Evolutionary conservation across 2,888 invertebrate genomes (phyloP).

Genomic region (Pandemis cinnamomeana): DNA sequence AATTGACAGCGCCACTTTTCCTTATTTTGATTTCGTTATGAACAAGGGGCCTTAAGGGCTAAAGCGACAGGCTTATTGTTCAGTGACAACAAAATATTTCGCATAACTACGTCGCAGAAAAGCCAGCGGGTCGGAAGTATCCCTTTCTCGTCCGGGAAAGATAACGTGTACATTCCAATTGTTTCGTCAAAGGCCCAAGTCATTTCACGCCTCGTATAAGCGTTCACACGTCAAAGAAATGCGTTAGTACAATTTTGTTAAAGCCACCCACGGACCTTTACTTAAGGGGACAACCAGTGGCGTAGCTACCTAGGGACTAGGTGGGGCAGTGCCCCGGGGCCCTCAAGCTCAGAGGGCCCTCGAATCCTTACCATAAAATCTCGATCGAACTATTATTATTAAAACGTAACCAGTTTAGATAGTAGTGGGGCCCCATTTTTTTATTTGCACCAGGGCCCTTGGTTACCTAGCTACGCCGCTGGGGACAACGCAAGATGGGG

Average conservation of each 20-base stretch:
- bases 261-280: background rate
- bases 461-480: too few relatives aligned
- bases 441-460: too few relatives aligned
- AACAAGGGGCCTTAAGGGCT: too few relatives aligned
- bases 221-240: slow-evolving; percentile 5
- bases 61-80: background rate
- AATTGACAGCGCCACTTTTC: too few relatives aligned
- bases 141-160: background rate
- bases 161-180: slow-evolving; percentile 11
- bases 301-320: too few relatives aligned
- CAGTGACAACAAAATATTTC: background rate
- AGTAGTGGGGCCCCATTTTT: too few relatives aligned
- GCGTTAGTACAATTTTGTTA: background rate
- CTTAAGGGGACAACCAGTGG: background rate
- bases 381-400: too few relatives aligned
- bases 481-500: background rate
- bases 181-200: slow-evolving; percentile 10
- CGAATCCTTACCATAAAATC: too few relatives aligned
- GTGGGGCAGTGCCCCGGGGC: too few relatives aligned
- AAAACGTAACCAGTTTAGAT: too few relatives aligned
- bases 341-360: too few relatives aligned
- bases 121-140: slow-evolving; percentile 7
- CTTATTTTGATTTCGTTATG: too few relatives aligned
- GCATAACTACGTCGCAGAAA: background rate
- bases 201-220: slow-evolving; percentile 3